Base-by-base conservation (phyloP, 2,888 invertebrate genomes). In the Yponomeuta cagnagella region DNA sequence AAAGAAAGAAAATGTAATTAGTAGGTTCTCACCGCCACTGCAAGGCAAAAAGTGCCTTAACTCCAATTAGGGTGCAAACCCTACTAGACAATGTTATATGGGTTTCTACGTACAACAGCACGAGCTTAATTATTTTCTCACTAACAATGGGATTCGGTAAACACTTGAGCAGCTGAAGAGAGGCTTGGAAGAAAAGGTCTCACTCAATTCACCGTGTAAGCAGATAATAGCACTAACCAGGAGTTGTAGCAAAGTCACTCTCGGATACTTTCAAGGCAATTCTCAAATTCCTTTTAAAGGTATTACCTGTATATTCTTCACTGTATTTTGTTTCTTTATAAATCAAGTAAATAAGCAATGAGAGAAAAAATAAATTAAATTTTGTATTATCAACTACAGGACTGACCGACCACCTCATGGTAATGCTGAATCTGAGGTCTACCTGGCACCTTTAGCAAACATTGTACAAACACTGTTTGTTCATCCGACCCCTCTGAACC, bases 391-490 rank as follows among this genome's bases (percentile, higher is more conserved):
- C 9, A 43, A 43, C 9, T 6, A 5, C 43, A 43, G 43, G 3
- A 43, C 8, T 3, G 43, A 43, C 43, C 43, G 43, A 43, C 15
- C 52, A 58, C 15, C 52, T 58, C 52, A 58, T 58, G 52, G 52
- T 31, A 64, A 23, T 64, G n/a, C 64, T 23, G 64, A 10, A 2
- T n/a, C 64, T 67, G 43, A 43, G 31, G 65, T 31, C 33, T 83
- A 83, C 82, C 81, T 79, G 76, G 73, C 75, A 80, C 80, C 82
- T 79, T 82, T 73, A 48, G 78, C 78, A 85, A 84, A 87, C 80
- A 86, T 23, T 23, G 23, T 23, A 23, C 23, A 23, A 23, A 66
- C 71, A 71, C 72, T 87, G 82, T 87, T 87, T 88, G 80, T 81
- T 74, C 79, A 78, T 72, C 79, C 77, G 75, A 76, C 78, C 78